Percentiles rank a stretch among this genome's conserved stretches.
These are phyloP conservation scores for Spea hammondii DNA, from an alignment of 2,797 vertebrate genomes.

Conservation along the genomic window DNA sequence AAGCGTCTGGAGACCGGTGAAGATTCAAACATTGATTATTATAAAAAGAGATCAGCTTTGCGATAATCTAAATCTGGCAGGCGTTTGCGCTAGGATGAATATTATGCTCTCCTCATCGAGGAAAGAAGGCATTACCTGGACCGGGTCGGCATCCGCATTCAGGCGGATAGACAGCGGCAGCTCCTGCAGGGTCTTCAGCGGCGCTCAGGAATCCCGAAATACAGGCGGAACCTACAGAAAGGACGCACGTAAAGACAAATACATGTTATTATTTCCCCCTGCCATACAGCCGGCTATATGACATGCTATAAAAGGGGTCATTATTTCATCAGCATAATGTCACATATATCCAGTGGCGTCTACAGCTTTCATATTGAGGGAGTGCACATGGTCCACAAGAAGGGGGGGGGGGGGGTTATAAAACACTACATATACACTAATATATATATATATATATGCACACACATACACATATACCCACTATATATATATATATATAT, in stretches of 20 bases:
- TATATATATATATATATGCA: no score
- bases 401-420: no score
- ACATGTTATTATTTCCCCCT: not conserved
- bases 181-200: slow-evolving; percentile 78
- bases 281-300: not conserved
- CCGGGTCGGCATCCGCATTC: slow-evolving; percentile 79
- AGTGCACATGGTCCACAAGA: no score
- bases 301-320: not conserved
- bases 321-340: not conserved
- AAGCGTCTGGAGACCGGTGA: not conserved
- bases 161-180: slow-evolving; percentile 82
- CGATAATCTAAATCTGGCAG: no score
- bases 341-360: not conserved
- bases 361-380: no score
- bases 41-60: slow-evolving; percentile 2
- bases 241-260: not conserved
- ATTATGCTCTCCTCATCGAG: not conserved
- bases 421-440: no score
- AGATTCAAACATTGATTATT: slow-evolving; percentile 17
- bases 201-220: slow-evolving; percentile 70
- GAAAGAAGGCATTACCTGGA: slow-evolving; percentile 73
- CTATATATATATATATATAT: no score
- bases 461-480: no score
- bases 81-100: no score
- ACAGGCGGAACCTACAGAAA: no score